phyloP scores from a whole-genome alignment of 30 jellyfish, hydroid and myxozoan species.

The Chironex yamaguchii region DNA sequence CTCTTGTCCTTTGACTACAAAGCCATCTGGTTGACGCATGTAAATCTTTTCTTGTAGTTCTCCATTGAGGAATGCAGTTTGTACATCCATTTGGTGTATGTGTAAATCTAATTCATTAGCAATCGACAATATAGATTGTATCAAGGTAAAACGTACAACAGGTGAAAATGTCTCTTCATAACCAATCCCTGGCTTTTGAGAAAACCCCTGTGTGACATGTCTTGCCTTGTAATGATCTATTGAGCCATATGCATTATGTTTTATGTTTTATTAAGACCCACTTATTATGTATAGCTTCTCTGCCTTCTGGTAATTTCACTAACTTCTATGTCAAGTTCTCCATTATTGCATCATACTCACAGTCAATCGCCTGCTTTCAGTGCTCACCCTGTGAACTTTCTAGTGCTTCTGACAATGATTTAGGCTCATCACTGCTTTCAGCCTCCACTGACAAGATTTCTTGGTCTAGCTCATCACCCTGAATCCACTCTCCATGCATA shows the following conservation, averaged over 20 bases:
- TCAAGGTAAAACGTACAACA: not conserved
- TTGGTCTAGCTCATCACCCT: not conserved
- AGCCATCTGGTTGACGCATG: not conserved
- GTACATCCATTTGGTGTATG: not conserved
- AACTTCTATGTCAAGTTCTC: not conserved
- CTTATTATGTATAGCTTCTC: not conserved
- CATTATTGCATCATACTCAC: no score
- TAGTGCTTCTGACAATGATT: not conserved
- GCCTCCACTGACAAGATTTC: not conserved
- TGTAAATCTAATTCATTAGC: not conserved
- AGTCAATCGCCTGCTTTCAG: not conserved
- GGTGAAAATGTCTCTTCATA: not conserved
- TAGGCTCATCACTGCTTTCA: not conserved
- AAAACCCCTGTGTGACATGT: not conserved
- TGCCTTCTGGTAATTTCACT: not conserved
- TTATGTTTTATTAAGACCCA: not conserved
- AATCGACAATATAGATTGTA: not conserved
- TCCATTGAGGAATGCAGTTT: no score
- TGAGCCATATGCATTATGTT: not conserved
- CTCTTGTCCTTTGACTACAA: not conserved
- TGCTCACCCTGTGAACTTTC: not conserved
- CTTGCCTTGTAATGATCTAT: not conserved
- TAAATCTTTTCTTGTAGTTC: no score
- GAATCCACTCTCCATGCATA: not conserved
- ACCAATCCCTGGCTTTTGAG: not conserved